A percentile compares a stretch with the other conserved stretches of the same genome.
Evolutionary conservation across 1,140 invertebrate species (phyloP).

Genomic region (Mamestra configurata): DNA sequence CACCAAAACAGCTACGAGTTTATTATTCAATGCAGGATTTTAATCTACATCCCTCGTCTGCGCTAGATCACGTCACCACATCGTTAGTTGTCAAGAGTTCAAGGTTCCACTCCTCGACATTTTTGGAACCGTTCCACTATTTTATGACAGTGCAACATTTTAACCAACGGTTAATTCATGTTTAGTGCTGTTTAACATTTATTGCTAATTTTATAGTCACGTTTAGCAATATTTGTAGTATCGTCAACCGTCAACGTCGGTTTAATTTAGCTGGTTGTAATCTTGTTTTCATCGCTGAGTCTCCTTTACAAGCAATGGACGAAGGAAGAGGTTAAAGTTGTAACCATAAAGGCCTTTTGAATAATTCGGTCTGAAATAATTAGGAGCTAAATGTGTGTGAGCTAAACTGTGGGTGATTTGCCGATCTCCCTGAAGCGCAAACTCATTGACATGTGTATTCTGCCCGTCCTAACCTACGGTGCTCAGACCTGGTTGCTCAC

Average conservation of each 20-base stretch:
- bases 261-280: background rate
- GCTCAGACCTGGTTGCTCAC: no score
- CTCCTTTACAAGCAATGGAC: no score
- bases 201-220: conserved; percentile 4
- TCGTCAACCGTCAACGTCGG: background rate
- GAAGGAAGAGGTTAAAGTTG: no score
- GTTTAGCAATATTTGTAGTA: background rate
- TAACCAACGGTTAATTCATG: background rate
- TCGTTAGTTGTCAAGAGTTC: background rate
- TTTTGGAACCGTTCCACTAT: conserved; percentile 15
- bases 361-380: no score
- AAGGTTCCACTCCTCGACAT: background rate
- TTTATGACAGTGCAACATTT: conserved; percentile 5
- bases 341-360: no score
- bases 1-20: background rate
- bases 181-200: conserved; percentile 18
- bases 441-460: no score
- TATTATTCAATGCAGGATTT: background rate
- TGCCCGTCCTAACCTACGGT: no score
- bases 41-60: background rate
- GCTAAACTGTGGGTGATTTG: no score
- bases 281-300: no score
- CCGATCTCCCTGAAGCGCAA: no score
- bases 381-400: no score
- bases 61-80: background rate